Base-by-base conservation (phyloP, 1,140 invertebrate species). In the Drosophila sulfurigaster region DNA sequence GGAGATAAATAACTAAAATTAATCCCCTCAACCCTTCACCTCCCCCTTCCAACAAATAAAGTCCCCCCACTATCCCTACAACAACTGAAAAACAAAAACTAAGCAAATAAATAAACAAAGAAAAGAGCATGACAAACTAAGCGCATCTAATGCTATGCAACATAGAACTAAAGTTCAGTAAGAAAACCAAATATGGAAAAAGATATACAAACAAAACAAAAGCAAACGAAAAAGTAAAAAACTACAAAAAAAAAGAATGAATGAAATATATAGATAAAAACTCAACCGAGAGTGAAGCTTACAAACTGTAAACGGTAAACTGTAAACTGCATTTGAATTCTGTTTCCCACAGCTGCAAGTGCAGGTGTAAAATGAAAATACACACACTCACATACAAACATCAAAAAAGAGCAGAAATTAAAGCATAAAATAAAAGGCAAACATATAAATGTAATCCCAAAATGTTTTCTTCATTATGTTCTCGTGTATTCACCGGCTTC, bases 371-470 rank as follows among this genome's bases (percentile, higher is more conserved):
- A 65, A 52, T 71, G 62, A 57, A 65, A 71, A 43, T 62, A 58
- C 13, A 73, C 46, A 73, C 35, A 38, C 30, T 7, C 16, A 64
- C 52, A 69, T 49, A 63, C 62, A 60, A 64, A 62, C 16, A 64
- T 38, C 75, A 58, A 49, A 63, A 77, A 56, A 49, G 57, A 75
- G 64, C 83, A 63, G 48, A 83, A 81, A 68, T 80, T 88, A 80
- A 78, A 70, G 70, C 80, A 89, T 88, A 45, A 72, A 87, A 89
- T 88, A 89, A 89, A 88, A 83, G 74, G 83, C 83, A 83, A 80
- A 64, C 76, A 60, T 83, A 88, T 88, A 77, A 88, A 78, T 88
- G 83, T 89, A 88, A 67, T 63, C 51, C 43, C 35, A 46, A 32
- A 15, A 16, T 32, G 10, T 38, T 32, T 35, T 51, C 28, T 68